phyloP scores from a whole-genome alignment of 2,113 vertebrate genomes.

The Megaleporinus macrocephalus region DNA sequence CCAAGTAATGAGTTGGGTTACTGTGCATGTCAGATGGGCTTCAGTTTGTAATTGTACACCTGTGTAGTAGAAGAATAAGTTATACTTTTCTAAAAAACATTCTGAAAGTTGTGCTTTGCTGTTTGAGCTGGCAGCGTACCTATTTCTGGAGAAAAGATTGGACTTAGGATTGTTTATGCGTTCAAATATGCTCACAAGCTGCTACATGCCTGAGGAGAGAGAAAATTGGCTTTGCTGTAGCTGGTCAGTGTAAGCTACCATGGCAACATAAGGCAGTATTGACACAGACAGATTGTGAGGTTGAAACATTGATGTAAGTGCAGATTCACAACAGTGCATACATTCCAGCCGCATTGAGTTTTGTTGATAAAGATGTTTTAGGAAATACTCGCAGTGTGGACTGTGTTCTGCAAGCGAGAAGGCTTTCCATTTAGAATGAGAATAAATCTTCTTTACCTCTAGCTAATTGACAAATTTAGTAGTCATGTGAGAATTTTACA shows the following conservation, averaged over 20 bases:
- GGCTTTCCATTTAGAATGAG: not conserved
- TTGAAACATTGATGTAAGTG: not conserved
- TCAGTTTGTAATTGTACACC: not conserved
- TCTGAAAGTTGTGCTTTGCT: not conserved
- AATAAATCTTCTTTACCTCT: not conserved
- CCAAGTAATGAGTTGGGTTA: not conserved
- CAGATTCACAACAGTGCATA: not conserved
- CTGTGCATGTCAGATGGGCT: not conserved
- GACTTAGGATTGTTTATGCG: not conserved
- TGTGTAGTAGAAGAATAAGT: not conserved
- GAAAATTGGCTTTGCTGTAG: constrained; percentile 11
- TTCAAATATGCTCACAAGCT: not conserved
- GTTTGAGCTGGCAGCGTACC: not conserved
- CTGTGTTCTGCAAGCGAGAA: not conserved
- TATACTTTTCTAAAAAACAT: too few species aligned
- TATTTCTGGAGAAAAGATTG: not conserved
- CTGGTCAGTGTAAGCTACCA: constrained; percentile 32
- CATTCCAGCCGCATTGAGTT: not conserved
- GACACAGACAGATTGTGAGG: not conserved
- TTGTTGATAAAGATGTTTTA: not conserved
- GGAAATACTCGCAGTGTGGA: not conserved
- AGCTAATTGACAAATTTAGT: not conserved
- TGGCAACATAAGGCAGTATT: constrained; percentile 40
- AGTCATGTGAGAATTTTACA: not conserved
- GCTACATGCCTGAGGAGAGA: not conserved